Evolutionary conservation across 2,888 invertebrate genomes (phyloP).

Genomic region (Brachynemurus nebulosus): DNA sequence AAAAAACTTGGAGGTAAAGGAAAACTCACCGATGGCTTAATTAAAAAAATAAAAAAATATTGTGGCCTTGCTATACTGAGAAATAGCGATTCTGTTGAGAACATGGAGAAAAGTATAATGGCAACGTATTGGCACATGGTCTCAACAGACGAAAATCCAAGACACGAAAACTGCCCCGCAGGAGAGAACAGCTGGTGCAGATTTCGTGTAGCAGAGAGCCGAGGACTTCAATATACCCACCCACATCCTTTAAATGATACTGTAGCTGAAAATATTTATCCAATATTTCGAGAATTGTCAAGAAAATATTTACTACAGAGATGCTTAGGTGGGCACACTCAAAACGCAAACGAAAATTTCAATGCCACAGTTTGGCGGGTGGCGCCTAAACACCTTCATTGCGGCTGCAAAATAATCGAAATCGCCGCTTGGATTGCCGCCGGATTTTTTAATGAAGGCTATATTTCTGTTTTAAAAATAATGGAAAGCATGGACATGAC

Average conservation of each 20-base stretch:
- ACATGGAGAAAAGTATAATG: constrained; percentile 16
- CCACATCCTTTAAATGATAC: constrained; percentile 15
- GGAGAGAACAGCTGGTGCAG: constrained; percentile 18
- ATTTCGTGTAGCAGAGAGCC: too few relatives aligned
- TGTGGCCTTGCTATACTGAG: constrained; percentile 20
- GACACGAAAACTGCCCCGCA: constrained; percentile 13
- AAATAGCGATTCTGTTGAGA: constrained; percentile 17
- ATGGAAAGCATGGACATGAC: constrained; percentile 12
- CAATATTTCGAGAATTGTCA: constrained; percentile 23
- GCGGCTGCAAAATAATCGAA: constrained; percentile 12
- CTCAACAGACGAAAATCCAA: constrained; percentile 13
- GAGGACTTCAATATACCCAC: too few relatives aligned
- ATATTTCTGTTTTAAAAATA: constrained; percentile 12
- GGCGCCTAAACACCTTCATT: constrained; percentile 15
- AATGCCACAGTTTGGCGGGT: constrained; percentile 24
- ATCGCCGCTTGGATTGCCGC: constrained; percentile 11
- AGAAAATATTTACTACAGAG: constrained; percentile 20
- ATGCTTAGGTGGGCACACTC: constrained; percentile 23
- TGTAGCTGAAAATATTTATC: constrained; percentile 20
- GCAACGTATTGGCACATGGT: constrained; percentile 12
- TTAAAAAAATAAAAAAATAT: constrained; percentile 19
- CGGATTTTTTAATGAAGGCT: constrained; percentile 16
- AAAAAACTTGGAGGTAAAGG: constrained; percentile 19
- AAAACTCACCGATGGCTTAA: constrained; percentile 17
- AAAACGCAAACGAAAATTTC: constrained; percentile 24